Conservation (phyloP, 2,113 vertebrate species). For the Malaclemys terrapin region DNA sequence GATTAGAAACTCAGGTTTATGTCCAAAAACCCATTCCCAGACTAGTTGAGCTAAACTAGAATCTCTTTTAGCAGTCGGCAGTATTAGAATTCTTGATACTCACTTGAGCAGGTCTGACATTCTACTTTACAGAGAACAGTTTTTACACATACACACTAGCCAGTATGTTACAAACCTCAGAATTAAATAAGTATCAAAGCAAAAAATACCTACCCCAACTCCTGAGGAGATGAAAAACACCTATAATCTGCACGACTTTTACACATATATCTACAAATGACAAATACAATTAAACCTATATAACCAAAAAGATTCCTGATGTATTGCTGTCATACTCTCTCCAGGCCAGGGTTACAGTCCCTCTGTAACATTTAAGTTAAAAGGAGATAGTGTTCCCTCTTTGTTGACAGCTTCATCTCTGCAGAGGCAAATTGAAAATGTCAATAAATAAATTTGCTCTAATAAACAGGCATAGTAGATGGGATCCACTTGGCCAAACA, state of each 20-base stretch:
- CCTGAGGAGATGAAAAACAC: neutral
- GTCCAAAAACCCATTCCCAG: neutral
- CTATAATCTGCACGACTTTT: neutral
- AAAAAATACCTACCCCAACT: neutral
- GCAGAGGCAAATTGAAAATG: neutral
- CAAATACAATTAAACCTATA: neutral
- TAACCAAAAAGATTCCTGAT: neutral
- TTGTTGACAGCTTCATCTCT: neutral
- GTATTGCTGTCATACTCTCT: accelerated
- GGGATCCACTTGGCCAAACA: neutral
- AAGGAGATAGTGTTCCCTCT: neutral
- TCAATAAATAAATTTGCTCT: neutral
- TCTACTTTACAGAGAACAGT: neutral
- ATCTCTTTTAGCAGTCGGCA: accelerated
- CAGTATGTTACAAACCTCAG: neutral
- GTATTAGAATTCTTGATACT: neutral
- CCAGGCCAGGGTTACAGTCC: neutral
- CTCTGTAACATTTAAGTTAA: neutral
- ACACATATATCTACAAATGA: accelerated
- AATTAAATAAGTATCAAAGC: accelerated
- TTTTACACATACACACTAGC: neutral
- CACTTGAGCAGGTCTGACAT: neutral
- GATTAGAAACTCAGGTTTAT: neutral
- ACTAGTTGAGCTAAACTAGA: neutral
- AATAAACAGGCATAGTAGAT: neutral